These are phyloP conservation scores for Oscarella lobularis DNA, from an alignment of 37 sponge, comb jelly and placozoan species.

Conservation along the genomic window DNA sequence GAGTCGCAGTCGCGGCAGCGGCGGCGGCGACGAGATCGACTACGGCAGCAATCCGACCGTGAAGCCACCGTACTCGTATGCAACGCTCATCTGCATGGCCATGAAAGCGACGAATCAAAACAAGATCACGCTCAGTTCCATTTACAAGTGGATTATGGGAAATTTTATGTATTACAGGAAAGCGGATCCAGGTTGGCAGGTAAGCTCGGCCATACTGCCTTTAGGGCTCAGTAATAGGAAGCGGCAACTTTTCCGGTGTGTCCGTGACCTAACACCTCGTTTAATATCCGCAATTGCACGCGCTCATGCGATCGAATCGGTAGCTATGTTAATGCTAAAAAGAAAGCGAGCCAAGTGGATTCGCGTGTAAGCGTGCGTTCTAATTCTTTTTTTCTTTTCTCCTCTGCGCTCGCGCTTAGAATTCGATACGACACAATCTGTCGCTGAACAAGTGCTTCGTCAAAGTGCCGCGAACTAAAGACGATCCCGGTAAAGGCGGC, in stretches of 20 bases:
- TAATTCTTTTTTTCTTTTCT: too few species aligned
- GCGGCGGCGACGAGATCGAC: slow-evolving; percentile 7
- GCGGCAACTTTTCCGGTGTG: too few species aligned
- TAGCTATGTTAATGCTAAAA: too few species aligned
- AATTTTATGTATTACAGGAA: slow-evolving; percentile 69
- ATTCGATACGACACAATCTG: slow-evolving; percentile 63
- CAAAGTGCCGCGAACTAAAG: slow-evolving; percentile 57
- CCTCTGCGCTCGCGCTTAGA: too few species aligned
- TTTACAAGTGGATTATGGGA: slow-evolving; percentile 81
- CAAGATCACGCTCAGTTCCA: slow-evolving; percentile 47
- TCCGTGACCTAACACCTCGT: too few species aligned
- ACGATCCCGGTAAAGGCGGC: slow-evolving; percentile 58
- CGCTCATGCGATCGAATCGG: too few species aligned
- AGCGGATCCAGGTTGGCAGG: slow-evolving; percentile 83
- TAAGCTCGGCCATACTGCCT: slow-evolving; percentile 9
- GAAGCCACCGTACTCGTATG: slow-evolving; percentile 73
- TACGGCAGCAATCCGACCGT: slow-evolving; percentile 18
- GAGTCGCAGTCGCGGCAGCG: background rate
- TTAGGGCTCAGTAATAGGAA: too few species aligned
- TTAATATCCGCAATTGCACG: too few species aligned
- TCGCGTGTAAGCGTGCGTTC: too few species aligned
- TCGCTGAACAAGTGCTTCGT: slow-evolving; percentile 47
- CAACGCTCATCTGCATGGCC: slow-evolving; percentile 75
- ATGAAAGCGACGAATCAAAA: slow-evolving; percentile 40
- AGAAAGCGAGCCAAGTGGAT: too few species aligned